A percentile compares a stretch with the other conserved stretches of the same genome.
Evolutionary conservation across 2,113 vertebrate genomes (phyloP).

Genomic region (Ciconia maguari): DNA sequence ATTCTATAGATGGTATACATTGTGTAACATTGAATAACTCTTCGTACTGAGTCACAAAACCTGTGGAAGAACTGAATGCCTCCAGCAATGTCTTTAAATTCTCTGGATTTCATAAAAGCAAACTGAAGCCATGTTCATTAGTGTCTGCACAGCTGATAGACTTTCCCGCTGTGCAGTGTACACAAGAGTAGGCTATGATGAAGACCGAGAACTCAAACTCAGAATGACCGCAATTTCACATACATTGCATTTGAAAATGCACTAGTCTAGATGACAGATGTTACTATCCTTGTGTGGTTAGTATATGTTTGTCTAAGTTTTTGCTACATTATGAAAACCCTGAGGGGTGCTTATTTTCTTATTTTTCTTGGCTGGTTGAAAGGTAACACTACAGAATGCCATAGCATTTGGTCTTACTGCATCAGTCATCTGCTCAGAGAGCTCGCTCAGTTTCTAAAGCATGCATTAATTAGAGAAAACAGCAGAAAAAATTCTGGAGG

Average conservation of each 20-base stretch:
- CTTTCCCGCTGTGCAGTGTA: background rate
- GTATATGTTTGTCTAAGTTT: background rate
- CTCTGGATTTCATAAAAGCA: background rate
- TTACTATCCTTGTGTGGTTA: constrained; percentile 33
- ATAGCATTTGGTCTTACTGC: background rate
- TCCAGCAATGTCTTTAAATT: background rate
- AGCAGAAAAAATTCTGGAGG: background rate
- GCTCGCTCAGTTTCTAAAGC: background rate
- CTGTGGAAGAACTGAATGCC: background rate
- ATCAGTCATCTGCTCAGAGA: background rate
- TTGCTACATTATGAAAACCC: background rate
- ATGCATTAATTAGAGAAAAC: background rate
- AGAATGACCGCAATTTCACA: background rate
- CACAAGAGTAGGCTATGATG: background rate
- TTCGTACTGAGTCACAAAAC: background rate
- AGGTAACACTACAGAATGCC: background rate
- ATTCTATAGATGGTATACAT: background rate
- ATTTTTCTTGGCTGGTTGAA: constrained; percentile 34
- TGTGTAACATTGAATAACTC: background rate
- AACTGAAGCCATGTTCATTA: background rate
- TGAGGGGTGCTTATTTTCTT: background rate
- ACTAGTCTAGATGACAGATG: background rate
- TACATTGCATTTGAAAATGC: background rate
- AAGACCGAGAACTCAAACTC: background rate
- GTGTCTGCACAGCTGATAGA: background rate